phyloP scores from a whole-genome alignment of 1,140 invertebrate genomes.

The Zaprionus taronus region DNA sequence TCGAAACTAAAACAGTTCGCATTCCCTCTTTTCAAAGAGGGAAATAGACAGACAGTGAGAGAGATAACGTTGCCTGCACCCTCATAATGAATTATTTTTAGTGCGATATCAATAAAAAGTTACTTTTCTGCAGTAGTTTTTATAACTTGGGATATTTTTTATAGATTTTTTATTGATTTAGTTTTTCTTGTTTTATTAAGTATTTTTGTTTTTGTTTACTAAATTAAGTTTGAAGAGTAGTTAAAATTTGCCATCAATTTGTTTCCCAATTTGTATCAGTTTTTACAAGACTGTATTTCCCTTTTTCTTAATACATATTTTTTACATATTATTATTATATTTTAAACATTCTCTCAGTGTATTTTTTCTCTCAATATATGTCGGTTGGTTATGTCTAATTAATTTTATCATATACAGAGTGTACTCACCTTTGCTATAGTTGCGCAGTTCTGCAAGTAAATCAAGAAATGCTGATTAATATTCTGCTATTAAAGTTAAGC shows the following conservation, averaged over 20 bases:
- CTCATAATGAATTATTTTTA: slow-evolving; percentile 32
- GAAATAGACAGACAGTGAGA: neutral
- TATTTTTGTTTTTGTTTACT: neutral
- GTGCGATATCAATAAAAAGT: slow-evolving; percentile 26
- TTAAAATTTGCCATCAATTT: too few relatives aligned
- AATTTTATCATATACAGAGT: too few relatives aligned
- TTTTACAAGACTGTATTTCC: neutral
- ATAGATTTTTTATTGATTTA: neutral
- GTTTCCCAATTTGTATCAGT: neutral
- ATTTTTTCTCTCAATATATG: too few relatives aligned
- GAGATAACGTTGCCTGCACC: neutral
- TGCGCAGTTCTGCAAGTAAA: slow-evolving; percentile 57
- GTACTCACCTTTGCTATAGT: slow-evolving; percentile 66
- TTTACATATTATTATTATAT: too few relatives aligned
- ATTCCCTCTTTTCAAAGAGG: neutral
- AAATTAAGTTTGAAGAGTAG: too few relatives aligned
- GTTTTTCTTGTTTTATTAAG: neutral
- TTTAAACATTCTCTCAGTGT: neutral
- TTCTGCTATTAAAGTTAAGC: slow-evolving; percentile 27
- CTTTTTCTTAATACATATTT: neutral
- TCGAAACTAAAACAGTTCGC: neutral
- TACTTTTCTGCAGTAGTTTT: slow-evolving; percentile 21
- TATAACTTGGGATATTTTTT: neutral
- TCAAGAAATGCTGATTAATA: slow-evolving; percentile 45
- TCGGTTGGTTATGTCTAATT: neutral